These are phyloP conservation scores for Thecophora atra DNA, from an alignment of 2,888 invertebrate species.

Conservation along the genomic window DNA sequence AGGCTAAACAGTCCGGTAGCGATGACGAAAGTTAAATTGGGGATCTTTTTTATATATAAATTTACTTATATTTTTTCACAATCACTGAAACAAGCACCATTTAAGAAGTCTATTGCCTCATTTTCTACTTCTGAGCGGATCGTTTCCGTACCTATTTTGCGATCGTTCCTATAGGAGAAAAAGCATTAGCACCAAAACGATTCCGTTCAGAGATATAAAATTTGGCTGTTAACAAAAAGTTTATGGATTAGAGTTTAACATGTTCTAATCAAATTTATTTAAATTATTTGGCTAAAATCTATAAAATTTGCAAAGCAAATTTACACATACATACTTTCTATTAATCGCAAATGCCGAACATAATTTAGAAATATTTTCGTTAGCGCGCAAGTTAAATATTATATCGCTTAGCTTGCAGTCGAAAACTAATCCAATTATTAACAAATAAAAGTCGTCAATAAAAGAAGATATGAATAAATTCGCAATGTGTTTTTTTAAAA, in stretches of 20 bases:
- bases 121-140: too few relatives aligned
- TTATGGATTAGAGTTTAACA: background rate
- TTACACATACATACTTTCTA: background rate
- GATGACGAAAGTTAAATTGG: conserved; percentile 76
- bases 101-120: too few relatives aligned
- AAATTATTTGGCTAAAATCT: too few relatives aligned
- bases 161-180: too few relatives aligned
- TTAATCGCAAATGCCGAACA: background rate
- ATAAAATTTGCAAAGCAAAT: conserved; percentile 1
- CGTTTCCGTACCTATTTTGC: too few relatives aligned
- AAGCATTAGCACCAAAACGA: too few relatives aligned
- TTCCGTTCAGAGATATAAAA: too few relatives aligned
- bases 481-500: too few relatives aligned
- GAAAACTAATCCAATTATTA: conserved; percentile 11
- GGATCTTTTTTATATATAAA: conserved; percentile 7
- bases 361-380: background rate
- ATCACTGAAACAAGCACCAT: conserved; percentile 7
- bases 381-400: background rate
- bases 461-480: conserved; percentile 36
- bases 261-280: too few relatives aligned
- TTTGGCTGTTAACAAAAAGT: too few relatives aligned
- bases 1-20: conserved; percentile 76
- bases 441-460: conserved; percentile 24
- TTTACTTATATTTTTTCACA: conserved; percentile 2
- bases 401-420: background rate